These are phyloP conservation scores for Drosophila ambigua DNA, from an alignment of 1,140 invertebrate species.

Conservation along the genomic window DNA sequence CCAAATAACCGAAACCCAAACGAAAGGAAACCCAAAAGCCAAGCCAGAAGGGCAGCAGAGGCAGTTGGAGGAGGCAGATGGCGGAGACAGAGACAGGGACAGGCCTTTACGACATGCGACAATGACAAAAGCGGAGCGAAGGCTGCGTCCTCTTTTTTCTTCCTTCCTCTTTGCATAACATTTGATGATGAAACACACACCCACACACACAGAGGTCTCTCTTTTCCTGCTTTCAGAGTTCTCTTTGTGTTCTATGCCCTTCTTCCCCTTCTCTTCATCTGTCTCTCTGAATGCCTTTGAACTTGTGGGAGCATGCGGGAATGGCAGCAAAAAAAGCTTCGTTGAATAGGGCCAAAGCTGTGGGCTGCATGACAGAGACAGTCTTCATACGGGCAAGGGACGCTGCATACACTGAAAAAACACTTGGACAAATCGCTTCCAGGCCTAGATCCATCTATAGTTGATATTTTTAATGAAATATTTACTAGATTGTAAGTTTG, in stretches of 20 bases:
- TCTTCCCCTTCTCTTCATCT: background rate
- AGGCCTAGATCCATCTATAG: too few species aligned
- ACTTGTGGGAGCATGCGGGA: conserved; percentile 48
- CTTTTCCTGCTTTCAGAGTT: background rate
- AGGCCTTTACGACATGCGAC: conserved; percentile 19
- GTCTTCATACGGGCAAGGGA: conserved; percentile 17
- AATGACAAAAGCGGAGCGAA: conserved; percentile 47
- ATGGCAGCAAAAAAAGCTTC: conserved; percentile 7
- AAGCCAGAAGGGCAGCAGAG: background rate
- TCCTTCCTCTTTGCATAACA: conserved; percentile 54
- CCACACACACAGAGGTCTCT: conserved; percentile 4
- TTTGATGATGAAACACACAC: conserved; percentile 64
- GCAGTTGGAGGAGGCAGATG: background rate
- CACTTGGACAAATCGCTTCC: too few species aligned
- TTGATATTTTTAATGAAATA: too few species aligned
- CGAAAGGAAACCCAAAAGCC: conserved; percentile 36
- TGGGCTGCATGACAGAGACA: conserved; percentile 1
- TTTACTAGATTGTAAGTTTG: too few species aligned
- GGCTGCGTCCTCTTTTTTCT: conserved; percentile 29
- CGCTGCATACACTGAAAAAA: conserved; percentile 7
- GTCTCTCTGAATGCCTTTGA: conserved; percentile 57
- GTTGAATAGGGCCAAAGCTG: conserved; percentile 40
- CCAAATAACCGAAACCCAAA: conserved; percentile 32
- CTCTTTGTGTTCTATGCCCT: background rate
- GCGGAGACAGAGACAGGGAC: background rate